Evolutionary conservation across 2,113 vertebrate genomes (phyloP).

Genomic region (Bos taurus): DNA sequence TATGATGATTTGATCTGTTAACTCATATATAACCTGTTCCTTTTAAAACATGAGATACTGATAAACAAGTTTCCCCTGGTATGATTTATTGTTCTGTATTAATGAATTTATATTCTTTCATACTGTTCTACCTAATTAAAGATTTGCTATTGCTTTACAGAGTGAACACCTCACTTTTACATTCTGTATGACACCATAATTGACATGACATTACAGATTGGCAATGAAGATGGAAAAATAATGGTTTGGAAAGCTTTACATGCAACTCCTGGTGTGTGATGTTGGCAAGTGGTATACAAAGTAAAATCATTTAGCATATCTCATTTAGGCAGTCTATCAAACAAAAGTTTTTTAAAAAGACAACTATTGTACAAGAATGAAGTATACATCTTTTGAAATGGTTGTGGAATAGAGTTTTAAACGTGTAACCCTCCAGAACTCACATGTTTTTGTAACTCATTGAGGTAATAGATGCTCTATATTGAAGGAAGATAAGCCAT

Average conservation of each 20-base stretch:
- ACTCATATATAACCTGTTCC: constrained; percentile 67
- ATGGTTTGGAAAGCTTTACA: not conserved
- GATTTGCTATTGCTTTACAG: not conserved
- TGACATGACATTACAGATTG: not conserved
- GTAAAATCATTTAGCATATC: not conserved
- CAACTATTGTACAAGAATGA: not conserved
- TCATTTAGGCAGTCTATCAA: not conserved
- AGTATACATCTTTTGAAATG: not conserved
- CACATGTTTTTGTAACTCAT: not conserved
- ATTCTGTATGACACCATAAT: constrained; percentile 4
- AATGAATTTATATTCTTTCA: constrained; percentile 58
- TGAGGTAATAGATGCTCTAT: not conserved
- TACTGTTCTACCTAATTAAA: constrained; percentile 48
- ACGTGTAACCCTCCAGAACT: not conserved
- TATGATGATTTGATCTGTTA: constrained; percentile 62
- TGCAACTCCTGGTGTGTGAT: not conserved
- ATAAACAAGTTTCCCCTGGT: constrained; percentile 54
- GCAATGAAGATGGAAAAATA: not conserved
- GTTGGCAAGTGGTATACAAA: not conserved
- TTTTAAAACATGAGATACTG: constrained; percentile 68
- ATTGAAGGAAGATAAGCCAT: not conserved
- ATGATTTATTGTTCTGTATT: constrained; percentile 59
- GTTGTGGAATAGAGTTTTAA: not conserved
- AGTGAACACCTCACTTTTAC: not conserved
- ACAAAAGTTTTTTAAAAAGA: not conserved